These are phyloP conservation scores for Dasyornis broadbenti DNA, from an alignment of 2,113 vertebrate species.

Conservation along the genomic window DNA sequence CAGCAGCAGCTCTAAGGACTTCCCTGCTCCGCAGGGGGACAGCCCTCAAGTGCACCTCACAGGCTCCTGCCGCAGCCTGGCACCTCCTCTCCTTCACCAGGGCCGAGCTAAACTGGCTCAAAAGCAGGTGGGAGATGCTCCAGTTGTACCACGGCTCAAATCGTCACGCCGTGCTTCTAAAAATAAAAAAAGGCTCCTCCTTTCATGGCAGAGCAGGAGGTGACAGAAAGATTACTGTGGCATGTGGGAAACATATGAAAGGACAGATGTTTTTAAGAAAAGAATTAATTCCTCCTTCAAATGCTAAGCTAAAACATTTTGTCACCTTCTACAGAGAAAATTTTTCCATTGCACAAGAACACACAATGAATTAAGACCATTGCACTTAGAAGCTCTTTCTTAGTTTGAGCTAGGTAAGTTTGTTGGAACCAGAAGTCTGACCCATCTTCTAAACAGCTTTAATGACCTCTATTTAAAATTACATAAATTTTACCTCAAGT, in stretches of 20 bases:
- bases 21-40: rapidly evolving
- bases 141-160: neutral
- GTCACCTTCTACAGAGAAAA: neutral
- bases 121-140: neutral
- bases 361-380: rapidly evolving
- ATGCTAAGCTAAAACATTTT: neutral
- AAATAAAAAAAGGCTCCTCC: neutral
- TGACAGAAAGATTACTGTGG: neutral
- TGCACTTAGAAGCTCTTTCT: neutral
- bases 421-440: neutral
- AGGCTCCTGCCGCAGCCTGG: neutral
- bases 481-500: neutral
- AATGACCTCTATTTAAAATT: neutral
- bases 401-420: neutral
- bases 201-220: neutral
- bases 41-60: rapidly evolving
- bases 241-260: neutral
- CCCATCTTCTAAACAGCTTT: neutral
- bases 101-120: neutral
- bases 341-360: neutral
- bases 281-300: neutral
- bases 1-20: too few relatives aligned
- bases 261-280: neutral
- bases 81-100: neutral
- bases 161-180: rapidly evolving